Evolutionary conservation across 2,888 invertebrate genomes (phyloP), one percentile per base, ranked within the genome.

Genomic region (Parelbella ahira): DNA sequence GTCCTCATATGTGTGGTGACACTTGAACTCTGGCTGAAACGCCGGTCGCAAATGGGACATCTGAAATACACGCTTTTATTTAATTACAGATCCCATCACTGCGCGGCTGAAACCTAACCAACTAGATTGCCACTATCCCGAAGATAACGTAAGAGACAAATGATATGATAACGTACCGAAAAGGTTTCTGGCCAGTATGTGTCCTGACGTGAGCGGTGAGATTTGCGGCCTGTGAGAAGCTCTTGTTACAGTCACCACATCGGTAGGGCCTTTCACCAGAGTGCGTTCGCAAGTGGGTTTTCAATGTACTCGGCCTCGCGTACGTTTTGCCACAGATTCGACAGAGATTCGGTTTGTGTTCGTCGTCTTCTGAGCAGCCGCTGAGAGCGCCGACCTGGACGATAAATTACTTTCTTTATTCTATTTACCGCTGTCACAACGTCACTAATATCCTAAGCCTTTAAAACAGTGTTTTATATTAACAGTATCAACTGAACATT

Each of bases 1-100:
- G 99, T 99, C 68, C 99, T 91, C 97, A 98, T 98, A 89, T 99
- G 99, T 54, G 99, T 99, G 42, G 99, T 99, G 37, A 99, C 97
- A 48, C 92, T 92, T 37, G 93, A 93, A 60, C 97, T 97, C 72
- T 99, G 99, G 45, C 98, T 98, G 80, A 99, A 99, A 60, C 97
- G 91, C 47, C 99, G 91, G 71, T 97, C 97, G 80, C 99, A 99
- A 54, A 99, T 96, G 10, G 97, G 96, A 89, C 99, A 99, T 56
- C 94, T 92, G 61, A 12, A 49, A 39, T 4, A 20, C 3, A 33
- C 1, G n/a, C n/a, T n/a, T n/a, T n/a, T n/a, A n/a, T n/a, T n/a
- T n/a, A n/a, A n/a, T n/a, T n/a, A n/a, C n/a, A n/a, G n/a, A n/a
- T n/a, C n/a, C n/a, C n/a, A n/a, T n/a, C n/a, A n/a, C n/a, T n/a